Evolutionary conservation across 2,113 vertebrate species (phyloP), one percentile per base, ranked within the genome.

Genomic region (Loxodonta africana): DNA sequence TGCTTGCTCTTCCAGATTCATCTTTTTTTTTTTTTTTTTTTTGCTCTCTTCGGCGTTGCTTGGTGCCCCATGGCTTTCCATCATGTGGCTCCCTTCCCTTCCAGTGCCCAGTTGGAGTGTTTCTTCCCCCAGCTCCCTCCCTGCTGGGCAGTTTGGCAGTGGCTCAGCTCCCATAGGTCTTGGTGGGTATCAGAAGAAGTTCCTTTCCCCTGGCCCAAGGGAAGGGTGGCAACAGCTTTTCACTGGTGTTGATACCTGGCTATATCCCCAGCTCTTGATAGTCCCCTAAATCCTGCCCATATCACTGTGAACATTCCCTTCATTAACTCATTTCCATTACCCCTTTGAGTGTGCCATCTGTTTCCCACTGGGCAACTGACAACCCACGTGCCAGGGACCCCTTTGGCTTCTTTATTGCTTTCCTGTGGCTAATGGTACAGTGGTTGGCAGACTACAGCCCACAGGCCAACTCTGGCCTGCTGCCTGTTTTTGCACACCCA

Each of bases 331-430:
- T 46, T 74, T 57, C 48, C 60, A 30, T 41, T 2, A 1, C 8
- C 65, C 67, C 60, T 8, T 17, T 15, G n/a, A n/a, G 44, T 37
- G 28, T 1, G 8, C 81, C 48, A 23, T 26, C 86, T 93, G 93
- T 73, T 74, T 88, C 28, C 73, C 86, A 65, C 28, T 25, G 14
- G n/a, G 12, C 12, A 2, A 2, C 51, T 60, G 48, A 46, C 18
- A 26, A 15, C 30, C 5, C 7, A 25, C 1, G 2, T 2, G 2
- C 41, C 0, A 0, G 1, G 20, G 1, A 4, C 10, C 14, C 57
- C 28, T 14, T 30, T 41, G 84, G 53, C 21, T 33, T 18, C 81
- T 37, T 12, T 11, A 17, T 33, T 20, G 14, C 11, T 33, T 20
- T 44, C 23, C 62, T 65, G 7, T 51, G 21, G 48, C 57, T n/a